A percentile compares a stretch with the other conserved stretches of the same genome.
These are phyloP conservation scores for Emydoidea blandingii DNA, from an alignment of 2,797 vertebrate genomes.

Conservation along the genomic window DNA sequence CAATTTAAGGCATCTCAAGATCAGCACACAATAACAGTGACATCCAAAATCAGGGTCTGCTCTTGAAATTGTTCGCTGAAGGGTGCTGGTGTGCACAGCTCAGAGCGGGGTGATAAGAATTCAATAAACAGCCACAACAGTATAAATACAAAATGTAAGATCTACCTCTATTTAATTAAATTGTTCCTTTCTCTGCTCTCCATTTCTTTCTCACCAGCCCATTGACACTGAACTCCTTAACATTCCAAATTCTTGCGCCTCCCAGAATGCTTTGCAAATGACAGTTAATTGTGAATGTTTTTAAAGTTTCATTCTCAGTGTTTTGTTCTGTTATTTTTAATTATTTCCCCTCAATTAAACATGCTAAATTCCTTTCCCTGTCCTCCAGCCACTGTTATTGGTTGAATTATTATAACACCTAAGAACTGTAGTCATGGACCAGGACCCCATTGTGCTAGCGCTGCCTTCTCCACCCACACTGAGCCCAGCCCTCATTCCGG, in stretches of 20 bases:
- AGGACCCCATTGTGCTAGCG: neutral
- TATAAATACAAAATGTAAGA: constrained; percentile 10
- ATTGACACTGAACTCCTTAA: constrained; percentile 15
- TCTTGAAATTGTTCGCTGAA: neutral
- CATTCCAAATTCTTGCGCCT: neutral
- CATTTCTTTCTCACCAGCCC: neutral
- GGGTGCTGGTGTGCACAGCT: neutral
- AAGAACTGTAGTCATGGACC: neutral
- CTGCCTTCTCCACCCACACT: neutral
- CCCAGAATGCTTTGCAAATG: neutral
- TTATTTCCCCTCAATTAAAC: neutral
- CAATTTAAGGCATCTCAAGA: neutral
- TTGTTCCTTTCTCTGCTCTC: constrained; percentile 22
- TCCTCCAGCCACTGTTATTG: neutral
- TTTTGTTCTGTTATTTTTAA: neutral
- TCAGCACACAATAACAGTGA: neutral
- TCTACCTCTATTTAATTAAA: constrained; percentile 12
- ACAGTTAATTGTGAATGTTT: neutral
- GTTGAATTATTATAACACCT: neutral
- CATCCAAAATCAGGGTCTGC: neutral
- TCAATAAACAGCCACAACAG: neutral
- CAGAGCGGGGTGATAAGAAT: neutral
- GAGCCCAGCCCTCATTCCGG: neutral
- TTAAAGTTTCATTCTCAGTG: neutral
- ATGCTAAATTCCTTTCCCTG: neutral